Conservation (phyloP, 2,797 vertebrate species). For the Crenichthys baileyi region DNA sequence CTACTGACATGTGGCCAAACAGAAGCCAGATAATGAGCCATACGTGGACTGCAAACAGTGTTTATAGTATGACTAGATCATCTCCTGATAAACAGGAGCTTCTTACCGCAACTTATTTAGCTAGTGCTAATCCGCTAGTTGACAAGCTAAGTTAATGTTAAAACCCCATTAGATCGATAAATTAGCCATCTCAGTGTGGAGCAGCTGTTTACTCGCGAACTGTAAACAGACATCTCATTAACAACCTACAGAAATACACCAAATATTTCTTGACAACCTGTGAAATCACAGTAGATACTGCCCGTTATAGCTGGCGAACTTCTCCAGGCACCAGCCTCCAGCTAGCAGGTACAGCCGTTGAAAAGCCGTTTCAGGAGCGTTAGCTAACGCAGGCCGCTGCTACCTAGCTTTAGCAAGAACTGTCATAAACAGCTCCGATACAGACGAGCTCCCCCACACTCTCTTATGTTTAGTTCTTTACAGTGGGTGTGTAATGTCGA, state of each 20-base stretch:
- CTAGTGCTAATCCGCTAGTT: conserved; percentile 41
- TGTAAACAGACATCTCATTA: conserved; percentile 13
- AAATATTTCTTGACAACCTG: fast-evolving
- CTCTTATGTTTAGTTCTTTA: neutral
- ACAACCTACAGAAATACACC: neutral
- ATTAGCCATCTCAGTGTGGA: neutral
- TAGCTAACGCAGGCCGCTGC: conserved; percentile 60
- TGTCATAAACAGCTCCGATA: conserved; percentile 18
- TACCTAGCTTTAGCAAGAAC: conserved; percentile 41
- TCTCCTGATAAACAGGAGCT: conserved; percentile 15
- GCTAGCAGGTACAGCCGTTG: neutral
- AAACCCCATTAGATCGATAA: conserved; percentile 2
- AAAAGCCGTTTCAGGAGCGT: neutral
- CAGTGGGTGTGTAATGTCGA: neutral
- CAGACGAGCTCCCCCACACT: neutral
- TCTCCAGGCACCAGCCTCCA: neutral
- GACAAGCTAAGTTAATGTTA: conserved; percentile 25
- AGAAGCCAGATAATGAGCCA: conserved; percentile 2
- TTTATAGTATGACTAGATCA: neutral
- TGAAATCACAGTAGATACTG: neutral
- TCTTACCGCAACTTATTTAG: conserved; percentile 20
- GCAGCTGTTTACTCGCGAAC: neutral
- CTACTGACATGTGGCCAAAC: conserved; percentile 17
- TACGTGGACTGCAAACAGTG: neutral
- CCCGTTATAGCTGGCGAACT: neutral